phyloP scores from a whole-genome alignment of 2,113 vertebrate genomes.

The Cnemophilus loriae region DNA sequence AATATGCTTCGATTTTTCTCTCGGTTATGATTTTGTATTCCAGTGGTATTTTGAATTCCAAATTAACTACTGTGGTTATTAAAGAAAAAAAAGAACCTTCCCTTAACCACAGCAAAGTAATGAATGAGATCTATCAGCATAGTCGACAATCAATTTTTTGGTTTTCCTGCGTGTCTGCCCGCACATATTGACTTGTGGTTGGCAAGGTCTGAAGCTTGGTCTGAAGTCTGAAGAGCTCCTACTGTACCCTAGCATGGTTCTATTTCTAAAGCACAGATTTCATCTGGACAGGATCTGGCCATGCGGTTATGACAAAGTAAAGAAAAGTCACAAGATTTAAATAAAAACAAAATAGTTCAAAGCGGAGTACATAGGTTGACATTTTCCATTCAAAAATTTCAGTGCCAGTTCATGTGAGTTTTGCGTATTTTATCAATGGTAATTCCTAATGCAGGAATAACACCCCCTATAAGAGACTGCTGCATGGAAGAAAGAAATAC shows the following conservation, averaged over 20 bases:
- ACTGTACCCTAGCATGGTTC: neutral
- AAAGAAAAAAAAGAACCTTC: neutral
- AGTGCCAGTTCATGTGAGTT: neutral
- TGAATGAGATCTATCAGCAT: neutral
- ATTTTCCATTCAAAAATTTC: neutral
- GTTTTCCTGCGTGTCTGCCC: neutral
- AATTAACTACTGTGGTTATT: neutral
- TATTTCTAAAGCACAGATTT: neutral
- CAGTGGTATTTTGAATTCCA: neutral
- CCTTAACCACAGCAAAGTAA: neutral
- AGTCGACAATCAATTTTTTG: accelerated
- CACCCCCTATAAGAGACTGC: neutral
- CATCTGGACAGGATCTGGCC: too few species aligned
- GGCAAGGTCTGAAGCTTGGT: neutral
- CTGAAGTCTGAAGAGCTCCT: neutral
- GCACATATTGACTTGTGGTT: neutral
- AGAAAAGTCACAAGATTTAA: neutral
- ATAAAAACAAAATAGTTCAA: neutral
- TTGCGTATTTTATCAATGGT: neutral
- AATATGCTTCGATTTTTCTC: neutral
- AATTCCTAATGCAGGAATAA: neutral
- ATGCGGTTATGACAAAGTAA: neutral
- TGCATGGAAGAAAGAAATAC: neutral
- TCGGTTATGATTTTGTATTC: neutral
- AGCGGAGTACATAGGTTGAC: accelerated